Base-by-base conservation (phyloP, 1,140 invertebrate genomes). In the Tetragonula clypearis region DNA sequence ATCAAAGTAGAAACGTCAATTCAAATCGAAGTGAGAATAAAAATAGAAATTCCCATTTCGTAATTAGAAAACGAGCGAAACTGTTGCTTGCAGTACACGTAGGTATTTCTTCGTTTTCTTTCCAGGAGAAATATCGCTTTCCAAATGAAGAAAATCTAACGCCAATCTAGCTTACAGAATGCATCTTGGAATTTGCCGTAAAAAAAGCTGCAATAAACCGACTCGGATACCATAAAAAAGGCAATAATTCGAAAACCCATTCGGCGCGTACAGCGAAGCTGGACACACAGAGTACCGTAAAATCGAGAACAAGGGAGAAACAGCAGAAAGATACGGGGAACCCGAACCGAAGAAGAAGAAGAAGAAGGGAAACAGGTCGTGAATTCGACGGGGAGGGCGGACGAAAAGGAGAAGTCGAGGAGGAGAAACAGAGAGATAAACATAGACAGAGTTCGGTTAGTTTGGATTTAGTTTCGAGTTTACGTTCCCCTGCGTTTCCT, bases 401-500 rank as follows among this genome's bases (percentile, higher is more conserved):
- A 0, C 8, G 41, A 8, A 49, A 49, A 49, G 41, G 41, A 8
- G 41, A 35, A 35, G 41, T 9, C 6, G 6, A 49, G 21, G 23
- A 11, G 35, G 65, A 79, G 77, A 55, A 68, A 69, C 56, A 66
- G 60, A 62, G 77, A 71, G 78, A 89, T 84, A 86, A 81, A 89
- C 77, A 89, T 68, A 79, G 88, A 89, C 81, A 87, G 87, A 87
- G 87, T 91, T 92, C 81, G 89, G 89, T 91, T 92, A 91, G 92
- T 92, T 90, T 90, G 92, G 85, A 92, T 93, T 92, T 92, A 92
- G 91, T 93, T 93, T 92, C 86, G 88, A 91, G 91, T 93, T 94
- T 93, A 94, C 91, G 92, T 89, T 91, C 86, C 85, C 86, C 60
- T 69, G 80, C 35, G 92, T 85, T 93, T 92, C 92, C 92, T 91